Base-by-base conservation (phyloP, 1,140 invertebrate species). In the Dufourea novaeangliae region DNA sequence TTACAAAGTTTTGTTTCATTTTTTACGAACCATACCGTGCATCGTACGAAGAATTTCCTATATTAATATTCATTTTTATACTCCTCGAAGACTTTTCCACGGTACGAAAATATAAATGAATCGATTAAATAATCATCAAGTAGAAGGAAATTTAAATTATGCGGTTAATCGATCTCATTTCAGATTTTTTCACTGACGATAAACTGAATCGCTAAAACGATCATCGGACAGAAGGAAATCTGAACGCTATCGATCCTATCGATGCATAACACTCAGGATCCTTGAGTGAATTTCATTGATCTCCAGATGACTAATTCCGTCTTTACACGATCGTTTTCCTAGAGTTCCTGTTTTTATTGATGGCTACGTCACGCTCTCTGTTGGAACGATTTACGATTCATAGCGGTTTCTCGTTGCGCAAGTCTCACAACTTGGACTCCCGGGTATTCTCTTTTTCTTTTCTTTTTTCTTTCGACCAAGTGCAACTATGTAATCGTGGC, bases 341-440 rank as follows among this genome's bases (percentile, higher is more conserved):
- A 37, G 2, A n/a, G 3, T n/a, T 29, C 20, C 27, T 37, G 5
- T 14, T 25, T 62, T 41, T 67, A 27, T 50, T 14, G 25, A 64
- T 54, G 20, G 27, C 29, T 25, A 4, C 29, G 37, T 34, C 27
- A n/a, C 4, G 22, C 41, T 44, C 25, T 1, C 10, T 2, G 41
- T 37, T n/a, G 20, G 39, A 46, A 61, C 41, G 20, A 76, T 64
- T 72, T 63, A 54, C 22, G 29, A 71, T 63, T 72, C 66, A 25
- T 32, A 25, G 17, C 69, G 37, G 68, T 78, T 78, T 78, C 75
- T 44, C 75, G 46, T 78, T 78, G 17, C 46, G 27, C 39, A 78
- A 77, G 61, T 73, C 6, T 25, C 14, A 72, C 41, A 4, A 17
- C 17, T 25, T 25, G 5, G 8, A 6, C 37, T 25, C 20, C n/a